Base-by-base conservation (phyloP, 1,140 invertebrate genomes). In the Pseudomyrmex pallidus region DNA sequence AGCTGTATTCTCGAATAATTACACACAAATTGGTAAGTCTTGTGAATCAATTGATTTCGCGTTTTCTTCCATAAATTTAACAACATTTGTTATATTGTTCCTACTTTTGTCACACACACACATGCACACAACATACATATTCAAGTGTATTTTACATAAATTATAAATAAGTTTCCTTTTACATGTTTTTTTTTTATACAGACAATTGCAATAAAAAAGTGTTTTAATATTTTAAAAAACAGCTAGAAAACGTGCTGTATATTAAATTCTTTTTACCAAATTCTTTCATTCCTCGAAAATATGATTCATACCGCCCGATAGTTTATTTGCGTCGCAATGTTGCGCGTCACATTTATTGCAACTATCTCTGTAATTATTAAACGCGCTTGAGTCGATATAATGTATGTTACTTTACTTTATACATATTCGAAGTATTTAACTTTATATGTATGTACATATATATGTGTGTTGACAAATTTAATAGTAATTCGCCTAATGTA, bases 1-100 rank as follows among this genome's bases (percentile, higher is more conserved):
- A 54, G n/a, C 48, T n/a, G 82, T 22, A 57, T 74, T 84, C 59
- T 78, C 67, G 10, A 48, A 73, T 72, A 87, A 85, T 82, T 78
- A 82, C 66, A 84, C 12, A 7, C 5, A 50, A 48, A 15, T 15
- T 76, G 57, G 20, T 57, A 63, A 72, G 54, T 67, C 25, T 57
- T 10, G 54, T 59, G 52, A 70, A 74, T 76, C 20, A 44, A 83
- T 87, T 62, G 61, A 77, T 62, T 52, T 59, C 10, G 22, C 44
- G 4, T n/a, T 50, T 59, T 59, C 35, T 63, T 50, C n/a, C n/a
- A n/a, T 74, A 63, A 62, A 63, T 25, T 73, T 12, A 44, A 46
- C 25, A 59, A 8, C 63, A 63, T 74, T 35, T 25, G 2, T 63
- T 50, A 25, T 25, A 25, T 25, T 25, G 3, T 25, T 25, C 2